Evolutionary conservation across 2,888 invertebrate genomes (phyloP).

Genomic region (Melinaea marsaeus): DNA sequence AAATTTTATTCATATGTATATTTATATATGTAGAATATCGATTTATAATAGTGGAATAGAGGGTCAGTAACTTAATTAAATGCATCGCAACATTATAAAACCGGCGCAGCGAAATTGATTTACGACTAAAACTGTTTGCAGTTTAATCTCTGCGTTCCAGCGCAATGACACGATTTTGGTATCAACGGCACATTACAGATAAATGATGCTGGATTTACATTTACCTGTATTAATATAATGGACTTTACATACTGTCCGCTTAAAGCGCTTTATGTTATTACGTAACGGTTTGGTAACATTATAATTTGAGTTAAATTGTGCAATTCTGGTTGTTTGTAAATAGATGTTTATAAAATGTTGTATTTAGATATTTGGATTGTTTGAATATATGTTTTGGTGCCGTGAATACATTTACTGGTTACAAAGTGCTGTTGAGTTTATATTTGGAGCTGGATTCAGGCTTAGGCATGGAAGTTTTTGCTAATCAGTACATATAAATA

Average conservation of each 20-base stretch:
- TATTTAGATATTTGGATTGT: neutral
- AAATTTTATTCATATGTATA: too few species aligned
- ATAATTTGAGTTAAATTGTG: neutral
- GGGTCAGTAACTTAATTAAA: conserved; percentile 46
- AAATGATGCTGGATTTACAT: conserved; percentile 46
- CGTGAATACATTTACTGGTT: too few species aligned
- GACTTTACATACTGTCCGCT: conserved; percentile 9
- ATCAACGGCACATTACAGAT: conserved; percentile 60
- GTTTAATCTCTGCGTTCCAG: conserved; percentile 62
- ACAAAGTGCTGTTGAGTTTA: too few species aligned
- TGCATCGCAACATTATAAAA: conserved; percentile 54
- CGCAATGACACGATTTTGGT: conserved; percentile 63
- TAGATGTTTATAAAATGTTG: neutral
- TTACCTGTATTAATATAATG: conserved; percentile 27
- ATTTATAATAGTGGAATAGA: conserved; percentile 4
- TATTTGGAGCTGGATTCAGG: too few species aligned
- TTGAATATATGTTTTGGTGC: too few species aligned
- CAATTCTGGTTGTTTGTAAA: neutral
- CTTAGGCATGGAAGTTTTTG: too few species aligned
- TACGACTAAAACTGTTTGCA: conserved; percentile 65
- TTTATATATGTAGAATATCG: too few species aligned
- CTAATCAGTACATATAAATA: too few species aligned
- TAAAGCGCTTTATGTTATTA: conserved; percentile 1
- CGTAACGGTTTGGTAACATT: conserved; percentile 2
- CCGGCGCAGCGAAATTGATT: conserved; percentile 58